A percentile compares a stretch with the other conserved stretches of the same genome.
Evolutionary conservation across 1,140 invertebrate species (phyloP).

Genomic region (Globodera ellingtonae): DNA sequence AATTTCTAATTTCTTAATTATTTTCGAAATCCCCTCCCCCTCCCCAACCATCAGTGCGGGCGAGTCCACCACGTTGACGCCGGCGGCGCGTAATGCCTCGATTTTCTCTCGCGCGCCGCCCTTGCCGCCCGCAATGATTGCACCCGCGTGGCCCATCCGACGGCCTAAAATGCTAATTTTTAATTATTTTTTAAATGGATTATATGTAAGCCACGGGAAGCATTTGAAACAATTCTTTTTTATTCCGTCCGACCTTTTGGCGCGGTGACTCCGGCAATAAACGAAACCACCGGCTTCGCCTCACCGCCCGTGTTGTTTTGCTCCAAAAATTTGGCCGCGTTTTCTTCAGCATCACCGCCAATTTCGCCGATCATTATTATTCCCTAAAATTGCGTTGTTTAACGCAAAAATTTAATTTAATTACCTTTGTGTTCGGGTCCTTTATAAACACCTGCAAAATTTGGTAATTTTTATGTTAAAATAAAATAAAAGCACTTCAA

Average conservation of each 20-base stretch:
- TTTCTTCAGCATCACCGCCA: slow-evolving; percentile 94
- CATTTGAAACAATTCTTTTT: background rate
- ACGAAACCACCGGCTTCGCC: slow-evolving; percentile 96
- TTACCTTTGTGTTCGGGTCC: slow-evolving; percentile 80
- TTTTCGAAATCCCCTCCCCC: too few species aligned
- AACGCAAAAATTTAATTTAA: background rate
- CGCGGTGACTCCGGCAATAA: slow-evolving; percentile 96
- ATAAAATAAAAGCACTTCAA: slow-evolving; percentile 73
- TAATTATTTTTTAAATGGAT: background rate
- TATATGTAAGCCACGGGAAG: background rate
- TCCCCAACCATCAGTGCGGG: slow-evolving; percentile 57
- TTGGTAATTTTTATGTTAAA: background rate
- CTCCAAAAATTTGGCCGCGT: slow-evolving; percentile 88
- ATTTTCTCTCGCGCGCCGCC: slow-evolving; percentile 98
- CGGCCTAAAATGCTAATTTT: slow-evolving; percentile 74
- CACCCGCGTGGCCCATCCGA: slow-evolving; percentile 98
- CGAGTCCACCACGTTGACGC: slow-evolving; percentile 58
- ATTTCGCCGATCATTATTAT: slow-evolving; percentile 99
- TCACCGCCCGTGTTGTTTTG: slow-evolving; percentile 86
- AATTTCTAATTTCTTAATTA: too few species aligned
- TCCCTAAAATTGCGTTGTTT: slow-evolving; percentile 69
- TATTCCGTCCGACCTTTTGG: slow-evolving; percentile 69
- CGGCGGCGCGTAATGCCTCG: slow-evolving; percentile 78
- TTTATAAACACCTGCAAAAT: slow-evolving; percentile 77
- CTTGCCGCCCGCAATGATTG: slow-evolving; percentile 97